These are phyloP conservation scores for Phanerotoma sp. DNA, from an alignment of 2,888 invertebrate genomes.

Conservation along the genomic window DNA sequence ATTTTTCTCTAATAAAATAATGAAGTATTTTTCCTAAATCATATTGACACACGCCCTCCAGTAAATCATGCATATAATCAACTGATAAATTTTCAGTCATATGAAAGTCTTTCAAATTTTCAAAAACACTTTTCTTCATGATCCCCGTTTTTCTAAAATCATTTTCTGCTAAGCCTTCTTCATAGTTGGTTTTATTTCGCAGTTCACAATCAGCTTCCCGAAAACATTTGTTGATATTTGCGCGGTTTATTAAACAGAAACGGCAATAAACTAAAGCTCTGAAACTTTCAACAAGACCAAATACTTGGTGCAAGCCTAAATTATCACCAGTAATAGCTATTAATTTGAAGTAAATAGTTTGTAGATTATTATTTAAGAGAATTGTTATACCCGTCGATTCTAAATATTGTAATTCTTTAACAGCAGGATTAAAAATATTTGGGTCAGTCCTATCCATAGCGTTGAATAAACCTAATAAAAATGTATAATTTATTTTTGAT, in stretches of 20 bases:
- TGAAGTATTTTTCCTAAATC: conserved; percentile 30
- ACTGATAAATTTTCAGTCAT: conserved; percentile 27
- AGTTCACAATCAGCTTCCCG: conserved; percentile 13
- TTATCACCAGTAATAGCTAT: too few species aligned
- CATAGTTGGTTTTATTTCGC: conserved; percentile 7
- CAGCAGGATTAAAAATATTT: too few species aligned
- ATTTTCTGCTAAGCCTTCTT: conserved; percentile 2
- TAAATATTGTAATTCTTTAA: too few species aligned
- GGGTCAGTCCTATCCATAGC: conserved; percentile 27
- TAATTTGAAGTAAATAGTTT: too few species aligned
- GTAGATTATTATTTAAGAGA: too few species aligned
- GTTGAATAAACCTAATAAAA: conserved; percentile 35
- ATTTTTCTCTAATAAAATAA: background rate
- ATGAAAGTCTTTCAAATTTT: conserved; percentile 8
- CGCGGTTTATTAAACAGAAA: conserved; percentile 7
- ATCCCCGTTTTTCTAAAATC: conserved; percentile 6
- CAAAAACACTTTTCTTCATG: conserved; percentile 3
- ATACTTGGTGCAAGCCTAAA: conserved; percentile 7
- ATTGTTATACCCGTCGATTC: too few species aligned
- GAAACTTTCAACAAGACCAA: conserved; percentile 12
- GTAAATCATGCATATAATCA: conserved; percentile 35
- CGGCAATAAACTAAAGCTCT: conserved; percentile 4
- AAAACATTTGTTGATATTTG: too few species aligned
- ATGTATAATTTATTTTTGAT: conserved; percentile 11
- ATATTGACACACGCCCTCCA: conserved; percentile 34